Percentiles rank a stretch among this genome's conserved stretches.
Conservation (phyloP, 2,888 invertebrate species). For the Sinodicranocentrus sp. region DNA sequence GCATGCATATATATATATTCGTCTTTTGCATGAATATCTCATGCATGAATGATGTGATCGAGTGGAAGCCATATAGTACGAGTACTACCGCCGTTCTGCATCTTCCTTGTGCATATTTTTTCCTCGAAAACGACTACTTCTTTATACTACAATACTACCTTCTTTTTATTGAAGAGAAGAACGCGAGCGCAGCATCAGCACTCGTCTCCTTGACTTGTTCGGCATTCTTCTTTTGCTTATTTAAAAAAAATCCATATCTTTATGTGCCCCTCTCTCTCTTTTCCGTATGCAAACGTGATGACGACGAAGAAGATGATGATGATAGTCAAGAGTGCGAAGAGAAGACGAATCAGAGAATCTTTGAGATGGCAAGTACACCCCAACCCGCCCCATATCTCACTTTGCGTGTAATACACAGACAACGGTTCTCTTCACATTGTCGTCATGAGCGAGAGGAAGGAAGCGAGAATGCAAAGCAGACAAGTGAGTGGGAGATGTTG, state of each 20-base stretch:
- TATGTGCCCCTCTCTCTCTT: constrained; percentile 39
- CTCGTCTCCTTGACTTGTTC: constrained; percentile 10
- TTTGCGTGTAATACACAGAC: not conserved
- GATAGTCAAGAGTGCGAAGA: constrained; percentile 32
- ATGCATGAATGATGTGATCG: constrained; percentile 67
- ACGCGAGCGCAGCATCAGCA: constrained; percentile 40
- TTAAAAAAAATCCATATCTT: constrained; percentile 67
- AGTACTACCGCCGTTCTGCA: not conserved
- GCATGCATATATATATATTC: constrained; percentile 43
- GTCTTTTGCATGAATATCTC: constrained; percentile 64
- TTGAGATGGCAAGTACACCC: constrained; percentile 53
- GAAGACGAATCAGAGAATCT: constrained; percentile 65
- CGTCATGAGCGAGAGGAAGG: constrained; percentile 42
- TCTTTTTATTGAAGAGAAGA: not conserved
- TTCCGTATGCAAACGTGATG: constrained; percentile 65
- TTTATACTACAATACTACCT: constrained; percentile 15
- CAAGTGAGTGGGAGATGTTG: constrained; percentile 30
- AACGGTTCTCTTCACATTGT: constrained; percentile 13
- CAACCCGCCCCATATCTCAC: constrained; percentile 63
- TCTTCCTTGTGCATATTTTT: not conserved
- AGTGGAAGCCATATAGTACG: constrained; percentile 16
- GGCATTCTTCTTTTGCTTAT: constrained; percentile 60
- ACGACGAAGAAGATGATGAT: constrained; percentile 44
- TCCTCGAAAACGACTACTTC: not conserved
- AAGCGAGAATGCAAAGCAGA: constrained; percentile 63